A percentile compares a stretch with the other conserved stretches of the same genome.
Conservation (phyloP, 2,113 vertebrate species). For the Phoenicopterus ruber region DNA sequence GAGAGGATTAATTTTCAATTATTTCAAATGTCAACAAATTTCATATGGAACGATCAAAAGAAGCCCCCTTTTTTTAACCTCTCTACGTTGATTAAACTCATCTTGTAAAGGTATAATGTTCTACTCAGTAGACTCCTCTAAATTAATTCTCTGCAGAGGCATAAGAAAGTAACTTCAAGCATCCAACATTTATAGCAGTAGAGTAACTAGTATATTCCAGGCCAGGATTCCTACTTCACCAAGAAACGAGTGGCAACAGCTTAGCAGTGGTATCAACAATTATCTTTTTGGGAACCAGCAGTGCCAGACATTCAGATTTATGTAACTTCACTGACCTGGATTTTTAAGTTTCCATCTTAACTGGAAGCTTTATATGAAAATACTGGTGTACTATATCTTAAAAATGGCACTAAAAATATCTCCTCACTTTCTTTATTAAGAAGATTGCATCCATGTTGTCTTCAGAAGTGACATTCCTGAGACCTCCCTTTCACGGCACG, state of each 20-base stretch:
- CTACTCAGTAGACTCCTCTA: neutral
- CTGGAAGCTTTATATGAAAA: neutral
- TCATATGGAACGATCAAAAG: neutral
- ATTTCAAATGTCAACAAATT: neutral
- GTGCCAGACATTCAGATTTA: neutral
- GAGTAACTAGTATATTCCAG: neutral
- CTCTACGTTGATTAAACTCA: neutral
- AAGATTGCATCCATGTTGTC: neutral
- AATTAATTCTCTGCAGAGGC: neutral
- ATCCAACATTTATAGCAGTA: neutral
- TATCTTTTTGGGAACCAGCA: neutral
- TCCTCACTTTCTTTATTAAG: neutral
- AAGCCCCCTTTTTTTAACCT: neutral
- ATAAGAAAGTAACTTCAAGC: neutral
- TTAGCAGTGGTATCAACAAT: neutral
- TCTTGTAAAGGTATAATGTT: neutral
- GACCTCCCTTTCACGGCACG: neutral
- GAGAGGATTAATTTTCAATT: neutral
- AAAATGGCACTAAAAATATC: neutral
- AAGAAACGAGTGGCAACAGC: neutral
- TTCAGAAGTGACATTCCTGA: neutral
- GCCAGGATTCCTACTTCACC: neutral
- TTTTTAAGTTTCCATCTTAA: neutral
- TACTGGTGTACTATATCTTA: neutral
- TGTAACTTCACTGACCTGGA: neutral